Evolutionary conservation across 2,113 vertebrate genomes (phyloP), one percentile per base, ranked within the genome.

Genomic region (Sinocyclocheilus grahami): DNA sequence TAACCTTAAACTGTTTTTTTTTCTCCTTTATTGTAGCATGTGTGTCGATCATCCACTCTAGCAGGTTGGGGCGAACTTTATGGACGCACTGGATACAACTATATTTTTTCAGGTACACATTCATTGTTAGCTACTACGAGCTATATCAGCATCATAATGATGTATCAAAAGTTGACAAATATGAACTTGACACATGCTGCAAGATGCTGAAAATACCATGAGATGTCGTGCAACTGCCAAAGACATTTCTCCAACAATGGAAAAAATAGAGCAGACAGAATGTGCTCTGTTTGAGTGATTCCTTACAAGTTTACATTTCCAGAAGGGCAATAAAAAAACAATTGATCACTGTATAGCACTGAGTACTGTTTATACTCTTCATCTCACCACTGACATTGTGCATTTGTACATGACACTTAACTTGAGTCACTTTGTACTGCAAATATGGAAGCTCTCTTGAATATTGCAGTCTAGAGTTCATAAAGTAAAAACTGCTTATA

Each of bases 41-140:
- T 99, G 72, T 99, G 98, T 92, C 96, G 98, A 67, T 99, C 98
- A 0, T 97, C 98, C 77, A 99, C 98, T 0, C 93, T 99, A 90
- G 98, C 98, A 0, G 98, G 98, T 83, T 99, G 98, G 98, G 98
- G 98, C 37, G 98, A 99, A 91, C 92, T 99, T 63, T 99, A 99
- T 7, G 98, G 98, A 87, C 97, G 98, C 72, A 99, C 98, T 4
- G 96, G 98, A 75, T 99, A 99, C 93, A 99, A 99, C 93, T 99
- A 99, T 62, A 97, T 99, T 91, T 99, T 99, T 95, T 99, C 98
- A 95, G 98, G 98, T 99, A 82, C 27, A 55, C 12, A 48, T 24
- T 69, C 20, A 42, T 3, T 14, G 42, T 39, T 39, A 42, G 42
- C 42, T 42, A 42, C 42, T 42, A 42, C 42, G 2, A 30, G 5